Base-by-base conservation (phyloP, 2,797 vertebrate species). In the Mormyrops attenuatus region DNA sequence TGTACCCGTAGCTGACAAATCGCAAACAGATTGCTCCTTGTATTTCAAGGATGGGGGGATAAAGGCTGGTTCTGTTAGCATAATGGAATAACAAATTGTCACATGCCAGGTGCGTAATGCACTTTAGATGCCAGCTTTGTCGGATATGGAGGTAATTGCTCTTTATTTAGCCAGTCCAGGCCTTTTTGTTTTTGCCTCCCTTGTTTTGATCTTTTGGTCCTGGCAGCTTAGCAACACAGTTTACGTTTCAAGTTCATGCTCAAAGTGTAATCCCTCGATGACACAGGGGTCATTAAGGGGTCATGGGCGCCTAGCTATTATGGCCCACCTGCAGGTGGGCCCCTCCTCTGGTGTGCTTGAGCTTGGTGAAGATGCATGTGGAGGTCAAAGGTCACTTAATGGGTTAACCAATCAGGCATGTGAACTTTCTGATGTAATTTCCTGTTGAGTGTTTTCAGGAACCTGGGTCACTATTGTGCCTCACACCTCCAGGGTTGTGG, bases 61-160 rank as follows among this genome's bases (percentile, higher is more conserved):
- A 88, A 89, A 85, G 89, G 88, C 89, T 73, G 90, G 88, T 91
- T 92, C 90, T 90, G 90, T 91, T 91, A 89, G 69, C 91, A 85
- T 93, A 92, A 92, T 91, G 90, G 91, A 89, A 89, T 90, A 85
- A 88, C 90, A 90, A 91, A 92, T 89, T 91, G 88, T 85, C 89
- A 91, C 85, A 60, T 92, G 89, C 90, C 92, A 93, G 92, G 92
- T 93, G 91, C 91, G 90, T 90, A 90, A 90, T 90, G 88, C 73
- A 88, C 89, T 53, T 90, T 87, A 88, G 89, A 90, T 91, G 91
- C 91, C 92, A 92, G 88, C 53, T 92, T 90, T 90, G 90, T 26
- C 17, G 85, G 44, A 84, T 63, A 49, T 89, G 69, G 89, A 15
- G 49, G 20, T 92, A 92, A 92, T 93, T 90, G 89, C 90, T 89